phyloP scores from a whole-genome alignment of 2,113 vertebrate species.

The Poeciliopsis turrubarensis region DNA sequence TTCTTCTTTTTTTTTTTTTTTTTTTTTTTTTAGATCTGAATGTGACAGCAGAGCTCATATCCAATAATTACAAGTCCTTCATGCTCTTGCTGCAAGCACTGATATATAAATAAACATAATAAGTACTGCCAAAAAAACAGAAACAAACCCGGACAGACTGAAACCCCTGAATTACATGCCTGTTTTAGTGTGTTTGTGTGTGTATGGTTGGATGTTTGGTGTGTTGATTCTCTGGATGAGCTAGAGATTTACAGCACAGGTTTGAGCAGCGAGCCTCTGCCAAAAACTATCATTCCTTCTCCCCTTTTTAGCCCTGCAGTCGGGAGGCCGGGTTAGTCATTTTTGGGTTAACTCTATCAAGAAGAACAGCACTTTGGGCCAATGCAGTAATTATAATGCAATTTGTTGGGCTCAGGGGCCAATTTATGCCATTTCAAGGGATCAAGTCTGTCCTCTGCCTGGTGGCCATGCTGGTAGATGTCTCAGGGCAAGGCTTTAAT shows the following conservation, averaged over 20 bases:
- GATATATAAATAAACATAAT: conserved; percentile 83
- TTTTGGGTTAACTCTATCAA: conserved; percentile 67
- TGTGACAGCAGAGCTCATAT: conserved; percentile 68
- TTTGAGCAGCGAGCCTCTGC: conserved; percentile 50
- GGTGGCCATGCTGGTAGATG: conserved; percentile 48
- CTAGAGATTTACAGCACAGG: conserved; percentile 63
- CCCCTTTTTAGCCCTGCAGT: conserved; percentile 51
- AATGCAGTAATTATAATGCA: conserved; percentile 71
- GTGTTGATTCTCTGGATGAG: conserved; percentile 65
- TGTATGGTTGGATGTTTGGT: conserved; percentile 27
- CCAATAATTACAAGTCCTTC: conserved; percentile 76
- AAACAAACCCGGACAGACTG: conserved; percentile 64
- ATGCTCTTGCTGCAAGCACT: conserved; percentile 59
- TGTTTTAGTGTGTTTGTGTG: conserved; percentile 23
- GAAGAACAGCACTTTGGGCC: conserved; percentile 61
- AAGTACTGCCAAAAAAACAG: conserved; percentile 76
- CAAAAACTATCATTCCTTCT: conserved; percentile 59
- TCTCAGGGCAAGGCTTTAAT: conserved; percentile 66
- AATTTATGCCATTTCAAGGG: conserved; percentile 64
- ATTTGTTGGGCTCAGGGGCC: conserved; percentile 72
- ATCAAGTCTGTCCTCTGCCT: conserved; percentile 38
- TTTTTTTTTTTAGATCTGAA: conserved; percentile 56
- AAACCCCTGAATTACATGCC: conserved; percentile 67
- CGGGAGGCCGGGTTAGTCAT: conserved; percentile 40
- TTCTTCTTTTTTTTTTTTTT: conserved; percentile 17